Conservation (phyloP, 2,888 invertebrate species). For the Philhelius pedissequus region DNA sequence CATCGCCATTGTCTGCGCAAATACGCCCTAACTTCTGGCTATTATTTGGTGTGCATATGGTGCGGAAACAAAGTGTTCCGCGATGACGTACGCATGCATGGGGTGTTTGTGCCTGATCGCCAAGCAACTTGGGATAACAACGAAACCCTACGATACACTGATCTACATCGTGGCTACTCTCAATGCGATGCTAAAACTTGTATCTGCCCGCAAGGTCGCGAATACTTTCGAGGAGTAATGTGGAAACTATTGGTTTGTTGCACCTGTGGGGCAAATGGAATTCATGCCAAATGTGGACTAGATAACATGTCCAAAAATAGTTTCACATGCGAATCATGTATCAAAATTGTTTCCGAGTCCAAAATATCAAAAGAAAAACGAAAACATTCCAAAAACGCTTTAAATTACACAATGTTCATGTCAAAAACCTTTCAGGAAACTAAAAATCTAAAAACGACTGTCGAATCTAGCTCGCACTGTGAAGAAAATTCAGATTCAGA, state of each 20-base stretch:
- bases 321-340: slow-evolving; percentile 36
- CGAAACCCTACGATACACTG: slow-evolving; percentile 85
- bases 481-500: neutral
- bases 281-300: slow-evolving; percentile 38
- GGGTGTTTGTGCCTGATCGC: slow-evolving; percentile 79
- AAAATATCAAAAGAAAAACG: neutral
- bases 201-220: slow-evolving; percentile 82
- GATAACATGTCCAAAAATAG: slow-evolving; percentile 6
- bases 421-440: slow-evolving; percentile 33
- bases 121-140: slow-evolving; percentile 89
- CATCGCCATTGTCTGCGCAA: slow-evolving; percentile 74
- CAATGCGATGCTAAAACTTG: slow-evolving; percentile 83
- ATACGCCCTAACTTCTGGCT: slow-evolving; percentile 75
- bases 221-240: slow-evolving; percentile 67
- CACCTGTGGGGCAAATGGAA: slow-evolving; percentile 40
- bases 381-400: neutral
- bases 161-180: slow-evolving; percentile 82
- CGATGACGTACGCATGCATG: slow-evolving; percentile 71
- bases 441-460: neutral
- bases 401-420: slow-evolving; percentile 45
- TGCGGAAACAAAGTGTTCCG: slow-evolving; percentile 73
- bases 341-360: neutral
- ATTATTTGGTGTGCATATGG: slow-evolving; percentile 76
- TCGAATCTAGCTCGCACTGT: neutral
- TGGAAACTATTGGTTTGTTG: slow-evolving; percentile 48